Evolutionary conservation across 2,113 vertebrate genomes (phyloP), one percentile per base, ranked within the genome.

Genomic region (Etheostoma cragini): DNA sequence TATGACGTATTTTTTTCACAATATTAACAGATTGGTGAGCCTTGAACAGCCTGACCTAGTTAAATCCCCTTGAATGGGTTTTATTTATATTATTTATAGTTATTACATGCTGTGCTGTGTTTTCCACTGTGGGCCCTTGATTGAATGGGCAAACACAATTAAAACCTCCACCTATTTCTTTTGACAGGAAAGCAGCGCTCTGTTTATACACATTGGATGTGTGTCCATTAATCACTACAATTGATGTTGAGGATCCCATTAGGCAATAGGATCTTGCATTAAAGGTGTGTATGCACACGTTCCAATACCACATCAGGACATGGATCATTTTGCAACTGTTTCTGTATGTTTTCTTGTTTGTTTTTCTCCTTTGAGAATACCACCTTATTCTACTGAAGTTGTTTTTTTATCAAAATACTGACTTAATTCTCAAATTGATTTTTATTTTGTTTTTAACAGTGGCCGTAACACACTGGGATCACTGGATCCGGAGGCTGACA

Each of bases 31-130:
- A 92, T 84, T 73, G 71, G 62, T 26, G 38, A 74, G 69, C 72
- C 70, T 67, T 46, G 63, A 85, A 71, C 46, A 81, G 82, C 71
- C 69, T 91, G 89, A 92, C 91, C 92, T 77, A 93, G 83, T 91
- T 93, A 84, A 83, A 91, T 71, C 47, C 54, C 61, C 47, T 64
- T 90, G 86, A 90, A 90, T 75, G 72, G 76, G 56, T 76, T 82
- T 83, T 76, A 26, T 26, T 26, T 26, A 26, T 26, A 26, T 26
- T 26, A 26, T 26, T 26, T 26, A 26, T 26, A 26, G 58, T 65
- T 76, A 61, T 50, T 46, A 16, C 58, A 26, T 54, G 35, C 65
- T 76, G 21, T 17, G 16, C 17, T 74, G 30, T 49, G 54, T 74
- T 45, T 53, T 69, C 50, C 30, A 57, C 67, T 58, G n/a, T 64